A percentile compares a stretch with the other conserved stretches of the same genome.
phyloP scores from a whole-genome alignment of 2,113 vertebrate genomes.

The Heterochromis multidens region DNA sequence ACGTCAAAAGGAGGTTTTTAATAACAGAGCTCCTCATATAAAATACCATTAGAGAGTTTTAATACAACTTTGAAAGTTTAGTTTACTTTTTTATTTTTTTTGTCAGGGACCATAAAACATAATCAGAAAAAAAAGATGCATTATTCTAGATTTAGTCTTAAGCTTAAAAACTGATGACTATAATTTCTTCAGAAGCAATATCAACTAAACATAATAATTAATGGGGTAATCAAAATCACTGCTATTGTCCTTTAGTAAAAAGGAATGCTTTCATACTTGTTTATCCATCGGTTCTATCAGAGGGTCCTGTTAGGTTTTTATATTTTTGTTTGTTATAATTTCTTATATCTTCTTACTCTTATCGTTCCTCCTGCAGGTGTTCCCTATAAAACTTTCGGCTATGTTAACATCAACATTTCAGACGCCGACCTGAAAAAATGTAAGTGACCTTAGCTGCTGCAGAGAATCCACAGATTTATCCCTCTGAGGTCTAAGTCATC shows the following conservation, averaged over 20 bases:
- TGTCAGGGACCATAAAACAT: not conserved
- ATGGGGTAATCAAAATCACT: too few species aligned
- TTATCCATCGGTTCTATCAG: too few species aligned
- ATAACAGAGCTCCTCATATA: too few species aligned
- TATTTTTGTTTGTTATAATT: not conserved
- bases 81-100: not conserved
- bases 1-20: not conserved
- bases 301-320: not conserved
- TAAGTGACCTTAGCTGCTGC: slow-evolving; percentile 54
- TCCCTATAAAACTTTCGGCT: slow-evolving; percentile 86
- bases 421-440: slow-evolving; percentile 85
- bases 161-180: too few species aligned
- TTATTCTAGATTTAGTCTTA: too few species aligned
- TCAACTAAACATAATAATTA: not conserved
- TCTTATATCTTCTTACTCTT: not conserved
- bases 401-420: slow-evolving; percentile 83
- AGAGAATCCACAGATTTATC: not conserved
- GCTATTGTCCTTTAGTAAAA: too few species aligned
- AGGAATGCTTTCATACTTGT: too few species aligned
- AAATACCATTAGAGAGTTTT: too few species aligned
- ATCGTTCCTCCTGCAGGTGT: slow-evolving; percentile 73
- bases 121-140: not conserved
- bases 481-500: not conserved
- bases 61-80: not conserved
- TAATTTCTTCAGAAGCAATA: too few species aligned